phyloP scores from a whole-genome alignment of 2,797 vertebrate species.

The Artibeus jamaicensis region DNA sequence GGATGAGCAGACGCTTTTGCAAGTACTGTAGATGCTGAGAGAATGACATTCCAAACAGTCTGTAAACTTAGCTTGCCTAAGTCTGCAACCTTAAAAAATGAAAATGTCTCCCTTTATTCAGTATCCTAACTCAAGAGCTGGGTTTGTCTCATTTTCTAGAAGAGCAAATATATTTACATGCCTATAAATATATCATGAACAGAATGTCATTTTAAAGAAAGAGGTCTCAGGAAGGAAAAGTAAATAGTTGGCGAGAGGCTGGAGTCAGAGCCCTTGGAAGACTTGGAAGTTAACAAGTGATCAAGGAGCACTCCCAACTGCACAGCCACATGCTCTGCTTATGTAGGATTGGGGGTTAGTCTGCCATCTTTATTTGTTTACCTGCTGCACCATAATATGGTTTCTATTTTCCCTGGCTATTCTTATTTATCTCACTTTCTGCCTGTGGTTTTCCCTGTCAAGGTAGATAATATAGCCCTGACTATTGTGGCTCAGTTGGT shows the following conservation, averaged over 20 bases:
- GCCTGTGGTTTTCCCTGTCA: background rate
- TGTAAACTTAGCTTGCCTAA: slow-evolving; percentile 54
- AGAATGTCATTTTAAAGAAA: slow-evolving; percentile 49
- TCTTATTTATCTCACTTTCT: background rate
- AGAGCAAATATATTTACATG: slow-evolving; percentile 8
- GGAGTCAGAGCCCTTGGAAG: background rate
- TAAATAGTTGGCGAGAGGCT: background rate
- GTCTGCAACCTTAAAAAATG: slow-evolving; percentile 50
- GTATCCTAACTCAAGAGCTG: slow-evolving; percentile 22
- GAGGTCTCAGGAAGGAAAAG: slow-evolving; percentile 9
- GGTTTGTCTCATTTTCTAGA: slow-evolving; percentile 49
- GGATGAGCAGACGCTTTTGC: slow-evolving; percentile 44
- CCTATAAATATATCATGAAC: slow-evolving; percentile 45
- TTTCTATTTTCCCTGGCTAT: background rate
- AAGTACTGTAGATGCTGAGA: slow-evolving; percentile 38
- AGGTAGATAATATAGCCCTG: background rate
- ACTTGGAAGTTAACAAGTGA: background rate
- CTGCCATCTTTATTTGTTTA: background rate
- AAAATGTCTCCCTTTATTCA: slow-evolving; percentile 60
- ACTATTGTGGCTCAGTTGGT: background rate
- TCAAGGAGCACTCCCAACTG: background rate
- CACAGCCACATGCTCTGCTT: background rate
- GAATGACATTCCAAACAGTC: slow-evolving; percentile 49
- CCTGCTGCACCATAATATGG: background rate
- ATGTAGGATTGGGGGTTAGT: background rate